These are phyloP conservation scores for Scytalopus superciliaris DNA, from an alignment of 2,113 vertebrate genomes.

Conservation along the genomic window DNA sequence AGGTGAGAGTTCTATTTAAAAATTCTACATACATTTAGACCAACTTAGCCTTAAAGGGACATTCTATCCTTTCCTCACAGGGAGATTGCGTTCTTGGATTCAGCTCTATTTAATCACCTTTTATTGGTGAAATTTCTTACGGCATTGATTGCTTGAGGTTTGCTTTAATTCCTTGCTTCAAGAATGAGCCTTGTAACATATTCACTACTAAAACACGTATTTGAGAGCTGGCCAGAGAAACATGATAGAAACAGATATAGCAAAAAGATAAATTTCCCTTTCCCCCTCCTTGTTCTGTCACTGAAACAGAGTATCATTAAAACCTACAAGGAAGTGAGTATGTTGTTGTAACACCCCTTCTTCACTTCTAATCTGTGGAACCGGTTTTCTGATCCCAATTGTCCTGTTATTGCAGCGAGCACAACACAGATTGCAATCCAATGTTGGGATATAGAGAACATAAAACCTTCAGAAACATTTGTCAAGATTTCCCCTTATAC, in stretches of 20 bases:
- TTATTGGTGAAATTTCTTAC: neutral
- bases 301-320: neutral
- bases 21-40: neutral
- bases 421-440: neutral
- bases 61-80: neutral
- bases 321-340: neutral
- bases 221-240: neutral
- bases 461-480: slow-evolving; percentile 48
- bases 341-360: slow-evolving; percentile 14
- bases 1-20: neutral
- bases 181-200: neutral
- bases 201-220: neutral
- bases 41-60: slow-evolving; percentile 8
- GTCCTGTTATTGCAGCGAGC: neutral
- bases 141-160: neutral
- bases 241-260: neutral
- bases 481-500: neutral
- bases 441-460: neutral
- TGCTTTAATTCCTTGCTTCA: neutral
- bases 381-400: neutral
- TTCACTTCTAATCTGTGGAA: neutral
- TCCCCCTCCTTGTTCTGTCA: neutral
- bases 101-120: slow-evolving; percentile 4
- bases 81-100: neutral
- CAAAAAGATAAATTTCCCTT: slow-evolving; percentile 9